Percentiles rank a stretch among this genome's conserved stretches.
These are phyloP conservation scores for Cerastoderma edule DNA, from an alignment of 2,888 invertebrate genomes.

Conservation along the genomic window DNA sequence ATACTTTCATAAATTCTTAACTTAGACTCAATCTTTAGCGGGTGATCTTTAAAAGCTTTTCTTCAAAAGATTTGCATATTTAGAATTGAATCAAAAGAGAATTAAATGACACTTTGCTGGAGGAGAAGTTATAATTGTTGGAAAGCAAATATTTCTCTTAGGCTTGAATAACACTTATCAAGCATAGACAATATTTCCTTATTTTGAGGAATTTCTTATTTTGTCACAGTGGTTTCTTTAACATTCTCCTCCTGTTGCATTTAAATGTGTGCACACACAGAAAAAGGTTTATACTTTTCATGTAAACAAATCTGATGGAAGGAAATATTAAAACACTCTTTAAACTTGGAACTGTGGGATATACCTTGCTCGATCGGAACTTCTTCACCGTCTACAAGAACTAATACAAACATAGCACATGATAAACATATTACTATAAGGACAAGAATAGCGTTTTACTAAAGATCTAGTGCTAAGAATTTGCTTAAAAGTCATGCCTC, in stretches of 20 bases:
- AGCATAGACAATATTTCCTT: too few relatives aligned
- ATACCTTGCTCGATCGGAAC: constrained; percentile 32
- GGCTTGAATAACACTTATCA: too few relatives aligned
- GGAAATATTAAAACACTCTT: not conserved
- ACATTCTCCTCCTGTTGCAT: not conserved
- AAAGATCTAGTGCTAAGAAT: not conserved
- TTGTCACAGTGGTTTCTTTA: not conserved
- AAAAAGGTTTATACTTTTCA: too few relatives aligned
- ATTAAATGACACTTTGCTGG: too few relatives aligned
- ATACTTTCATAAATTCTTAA: too few relatives aligned
- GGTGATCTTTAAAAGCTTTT: too few relatives aligned
- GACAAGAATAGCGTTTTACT: not conserved
- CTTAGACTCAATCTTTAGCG: too few relatives aligned
- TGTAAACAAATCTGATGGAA: constrained; percentile 13
- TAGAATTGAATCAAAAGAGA: too few relatives aligned
- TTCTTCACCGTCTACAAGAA: constrained; percentile 23
- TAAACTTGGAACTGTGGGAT: constrained; percentile 7
- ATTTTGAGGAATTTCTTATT: constrained; percentile 8
- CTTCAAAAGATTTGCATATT: too few relatives aligned
- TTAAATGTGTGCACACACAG: not conserved
- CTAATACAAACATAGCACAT: constrained; percentile 7
- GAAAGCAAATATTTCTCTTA: too few relatives aligned
- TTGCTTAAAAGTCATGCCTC: too few relatives aligned
- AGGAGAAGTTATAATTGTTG: constrained; percentile 8
- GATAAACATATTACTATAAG: constrained; percentile 9